Evolutionary conservation across 2,797 vertebrate genomes (phyloP), one percentile per base, ranked within the genome.

Genomic region (Onychomys arenicola): DNA sequence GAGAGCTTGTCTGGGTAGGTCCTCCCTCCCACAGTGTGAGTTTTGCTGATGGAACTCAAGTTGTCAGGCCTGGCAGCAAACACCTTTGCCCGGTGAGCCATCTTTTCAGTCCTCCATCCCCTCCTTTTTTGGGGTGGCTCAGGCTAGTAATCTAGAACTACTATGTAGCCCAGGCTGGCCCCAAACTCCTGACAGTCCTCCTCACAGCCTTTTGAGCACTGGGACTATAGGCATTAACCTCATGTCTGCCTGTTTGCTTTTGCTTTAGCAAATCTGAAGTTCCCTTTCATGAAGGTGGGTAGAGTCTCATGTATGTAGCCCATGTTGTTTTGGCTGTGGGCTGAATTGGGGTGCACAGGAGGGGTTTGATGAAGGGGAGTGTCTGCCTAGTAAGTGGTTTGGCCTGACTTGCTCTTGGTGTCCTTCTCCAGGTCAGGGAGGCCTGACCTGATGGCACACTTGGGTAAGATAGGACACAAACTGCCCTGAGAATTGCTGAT

Each of bases 401-500:
- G 67, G 52, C 80, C 96, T 71, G 90, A 77, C 86, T 94, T 19
- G 63, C 83, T 92, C 77, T 90, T 84, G 96, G 95, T 78, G 96
- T 97, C 98, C 96, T 90, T 46, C 93, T 98, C 93, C 87, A 32
- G 90, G 91, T 77, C 96, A 92, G 40, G 67, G 89, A 96, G 97
- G 96, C 90, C 91, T 97, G 97, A 98, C 97, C 97, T 98, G 97
- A 89, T 96, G 93, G 94, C 89, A 84, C 80, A 97, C 96, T 77
- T 84, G 90, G 7, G 75, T 98, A 98, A 98, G 98, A 98, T 96
- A 88, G 96, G 98, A 98, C 97, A 95, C 97, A 92, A 92, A 88
- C 97, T 96, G 87, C 93, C 96, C 93, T 97, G 91, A 93, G 95
- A 90, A 57, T 88, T 98, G 98, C 97, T 98, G 97, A 3, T 32